Evolutionary conservation across 37 sponge, comb jelly and placozoan species (phyloP).

Genomic region (Ephydatia muelleri): DNA sequence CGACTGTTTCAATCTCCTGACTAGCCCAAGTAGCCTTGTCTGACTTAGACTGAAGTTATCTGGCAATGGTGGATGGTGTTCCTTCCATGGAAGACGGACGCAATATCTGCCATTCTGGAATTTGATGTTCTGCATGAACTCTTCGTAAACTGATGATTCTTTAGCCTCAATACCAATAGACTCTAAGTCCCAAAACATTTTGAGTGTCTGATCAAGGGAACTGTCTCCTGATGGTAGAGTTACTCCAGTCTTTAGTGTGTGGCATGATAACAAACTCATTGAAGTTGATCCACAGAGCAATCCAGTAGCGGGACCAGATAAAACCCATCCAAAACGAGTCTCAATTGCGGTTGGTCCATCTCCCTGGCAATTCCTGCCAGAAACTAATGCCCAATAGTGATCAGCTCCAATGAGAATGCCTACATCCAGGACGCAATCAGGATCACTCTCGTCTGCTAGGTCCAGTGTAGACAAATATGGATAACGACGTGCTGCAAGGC

Average conservation of each 20-base stretch:
- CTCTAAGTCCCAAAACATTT: constrained; percentile 57
- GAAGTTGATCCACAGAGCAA: background rate
- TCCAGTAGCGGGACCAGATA: constrained; percentile 37
- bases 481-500: background rate
- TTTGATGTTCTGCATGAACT: constrained; percentile 2
- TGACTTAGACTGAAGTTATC: constrained; percentile 51
- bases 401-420: constrained; percentile 33
- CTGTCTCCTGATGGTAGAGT: background rate
- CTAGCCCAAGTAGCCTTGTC: too few species aligned
- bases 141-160: constrained; percentile 9
- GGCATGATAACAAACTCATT: constrained; percentile 13
- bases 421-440: background rate
- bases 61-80: constrained; percentile 28
- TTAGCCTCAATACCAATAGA: constrained; percentile 23
- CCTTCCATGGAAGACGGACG: constrained; percentile 41
- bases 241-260: constrained; percentile 1
- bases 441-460: constrained; percentile 21
- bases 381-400: constrained; percentile 34
- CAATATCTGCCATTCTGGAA: constrained; percentile 9
- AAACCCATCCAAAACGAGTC: constrained; percentile 54
- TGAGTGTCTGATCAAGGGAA: constrained; percentile 13
- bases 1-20: too few species aligned
- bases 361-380: constrained; percentile 12
- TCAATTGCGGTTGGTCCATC: constrained; percentile 31
- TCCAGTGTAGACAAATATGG: constrained; percentile 14